Conservation (phyloP, 1,140 invertebrate genomes). For the Euschistus heros region DNA sequence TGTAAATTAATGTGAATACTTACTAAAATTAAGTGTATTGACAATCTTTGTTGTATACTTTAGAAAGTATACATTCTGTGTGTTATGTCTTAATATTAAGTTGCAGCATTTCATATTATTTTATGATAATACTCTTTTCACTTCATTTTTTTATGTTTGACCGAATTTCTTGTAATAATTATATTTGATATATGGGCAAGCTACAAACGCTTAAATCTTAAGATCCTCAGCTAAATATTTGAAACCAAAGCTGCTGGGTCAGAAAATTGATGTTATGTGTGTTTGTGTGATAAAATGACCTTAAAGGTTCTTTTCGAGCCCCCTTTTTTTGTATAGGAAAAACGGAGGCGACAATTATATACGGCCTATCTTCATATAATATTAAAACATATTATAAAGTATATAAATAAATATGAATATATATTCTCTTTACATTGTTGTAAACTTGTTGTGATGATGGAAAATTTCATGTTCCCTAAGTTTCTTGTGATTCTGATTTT, state of each 20-base stretch:
- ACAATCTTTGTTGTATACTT: too few species aligned
- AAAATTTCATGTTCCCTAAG: slow-evolving; percentile 8
- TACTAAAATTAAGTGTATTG: too few species aligned
- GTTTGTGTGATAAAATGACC: slow-evolving; percentile 5
- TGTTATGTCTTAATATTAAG: too few species aligned
- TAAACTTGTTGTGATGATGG: background rate
- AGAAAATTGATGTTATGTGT: slow-evolving; percentile 9
- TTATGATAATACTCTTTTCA: background rate
- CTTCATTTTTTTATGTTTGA: background rate
- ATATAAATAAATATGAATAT: slow-evolving; percentile 11
- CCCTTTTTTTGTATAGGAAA: slow-evolving; percentile 11
- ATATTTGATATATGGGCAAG: slow-evolving; percentile 9
- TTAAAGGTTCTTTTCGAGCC: slow-evolving; percentile 7
- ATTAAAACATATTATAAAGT: background rate
- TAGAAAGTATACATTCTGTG: too few species aligned
- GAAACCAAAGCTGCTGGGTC: background rate
- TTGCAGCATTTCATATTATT: slow-evolving; percentile 2
- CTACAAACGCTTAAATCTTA: slow-evolving; percentile 7
- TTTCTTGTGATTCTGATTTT: slow-evolving; percentile 6
- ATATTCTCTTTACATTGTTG: slow-evolving; percentile 16
- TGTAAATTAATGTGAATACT: too few species aligned
- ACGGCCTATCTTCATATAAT: slow-evolving; percentile 13
- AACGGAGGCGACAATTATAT: slow-evolving; percentile 10
- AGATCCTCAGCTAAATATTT: too few species aligned
- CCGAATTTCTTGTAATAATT: background rate